These are phyloP conservation scores for Haliclona indistincta DNA, from an alignment of 37 sponge, comb jelly and placozoan species.

Conservation along the genomic window DNA sequence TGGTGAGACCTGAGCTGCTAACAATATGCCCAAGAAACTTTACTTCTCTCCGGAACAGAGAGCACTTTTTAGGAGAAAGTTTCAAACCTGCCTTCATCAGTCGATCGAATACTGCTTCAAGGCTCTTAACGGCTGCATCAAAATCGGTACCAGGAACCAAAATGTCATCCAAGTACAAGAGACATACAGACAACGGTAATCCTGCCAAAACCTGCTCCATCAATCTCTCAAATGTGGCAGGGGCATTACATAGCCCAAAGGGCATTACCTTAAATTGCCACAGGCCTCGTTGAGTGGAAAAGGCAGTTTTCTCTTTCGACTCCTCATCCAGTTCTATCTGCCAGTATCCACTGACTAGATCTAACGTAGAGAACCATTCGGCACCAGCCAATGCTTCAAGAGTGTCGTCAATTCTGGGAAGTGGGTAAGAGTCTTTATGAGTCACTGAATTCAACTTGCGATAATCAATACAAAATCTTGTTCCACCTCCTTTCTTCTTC, in stretches of 20 bases:
- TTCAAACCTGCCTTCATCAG: conserved; percentile 12
- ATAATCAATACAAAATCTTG: conserved; percentile 31
- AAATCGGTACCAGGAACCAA: conserved; percentile 8
- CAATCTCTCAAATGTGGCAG: conserved; percentile 16
- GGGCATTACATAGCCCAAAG: conserved; percentile 23
- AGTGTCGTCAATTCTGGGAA: conserved; percentile 36
- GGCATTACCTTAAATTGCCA: conserved; percentile 33
- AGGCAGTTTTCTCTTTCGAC: conserved; percentile 16
- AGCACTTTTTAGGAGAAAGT: conserved; percentile 8
- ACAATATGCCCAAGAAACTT: conserved; percentile 21
- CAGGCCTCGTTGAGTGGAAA: conserved; percentile 26
- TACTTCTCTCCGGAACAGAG: conserved; percentile 9
- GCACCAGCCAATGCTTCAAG: conserved; percentile 24
- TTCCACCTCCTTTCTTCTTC: conserved; percentile 22
- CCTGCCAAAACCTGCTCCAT: conserved; percentile 28
- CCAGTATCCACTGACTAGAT: conserved; percentile 26
- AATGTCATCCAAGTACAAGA: conserved; percentile 29
- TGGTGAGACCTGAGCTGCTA: background rate
- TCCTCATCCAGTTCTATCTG: conserved; percentile 13
- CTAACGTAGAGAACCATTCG: conserved; percentile 17
- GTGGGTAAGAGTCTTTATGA: conserved; percentile 21
- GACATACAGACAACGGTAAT: background rate
- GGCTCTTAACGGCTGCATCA: background rate
- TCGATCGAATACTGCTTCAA: background rate
- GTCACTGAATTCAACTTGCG: conserved; percentile 28